These are phyloP conservation scores for Tenthredo notha DNA, from an alignment of 2,888 invertebrate genomes.

Conservation along the genomic window DNA sequence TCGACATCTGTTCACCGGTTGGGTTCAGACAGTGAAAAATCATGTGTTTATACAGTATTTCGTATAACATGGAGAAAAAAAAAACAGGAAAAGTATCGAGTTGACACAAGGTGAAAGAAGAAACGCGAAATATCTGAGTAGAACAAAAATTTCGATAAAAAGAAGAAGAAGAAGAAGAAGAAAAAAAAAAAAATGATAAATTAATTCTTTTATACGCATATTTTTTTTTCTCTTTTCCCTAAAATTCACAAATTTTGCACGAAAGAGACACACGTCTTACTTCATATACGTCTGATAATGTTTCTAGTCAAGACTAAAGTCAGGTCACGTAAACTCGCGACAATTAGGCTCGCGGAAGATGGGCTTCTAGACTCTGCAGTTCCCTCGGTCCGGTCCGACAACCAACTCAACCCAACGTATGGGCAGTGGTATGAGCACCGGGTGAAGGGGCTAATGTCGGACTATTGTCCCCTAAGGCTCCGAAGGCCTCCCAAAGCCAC, in stretches of 20 bases:
- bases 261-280: not conserved
- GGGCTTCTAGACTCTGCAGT: conserved; percentile 53
- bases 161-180: no score
- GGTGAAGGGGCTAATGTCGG: conserved; percentile 68
- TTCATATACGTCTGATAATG: conserved; percentile 16
- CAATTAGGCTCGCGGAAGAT: conserved; percentile 64
- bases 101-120: not conserved
- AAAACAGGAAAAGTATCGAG: no score
- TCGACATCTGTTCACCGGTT: not conserved
- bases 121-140: not conserved
- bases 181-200: no score
- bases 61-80: conserved; percentile 23
- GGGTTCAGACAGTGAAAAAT: conserved; percentile 37
- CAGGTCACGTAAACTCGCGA: conserved; percentile 62
- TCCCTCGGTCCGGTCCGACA: conserved; percentile 37
- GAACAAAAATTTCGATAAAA: not conserved
- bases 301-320: conserved; percentile 53
- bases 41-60: conserved; percentile 33
- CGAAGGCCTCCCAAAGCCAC: conserved; percentile 61
- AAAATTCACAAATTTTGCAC: not conserved
- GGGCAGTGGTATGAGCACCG: not conserved
- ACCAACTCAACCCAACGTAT: conserved; percentile 1
- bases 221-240: not conserved
- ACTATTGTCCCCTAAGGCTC: conserved; percentile 70
- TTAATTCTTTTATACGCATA: no score